phyloP scores from a whole-genome alignment of 2,888 invertebrate species.

The Scrobipalpa costella region DNA sequence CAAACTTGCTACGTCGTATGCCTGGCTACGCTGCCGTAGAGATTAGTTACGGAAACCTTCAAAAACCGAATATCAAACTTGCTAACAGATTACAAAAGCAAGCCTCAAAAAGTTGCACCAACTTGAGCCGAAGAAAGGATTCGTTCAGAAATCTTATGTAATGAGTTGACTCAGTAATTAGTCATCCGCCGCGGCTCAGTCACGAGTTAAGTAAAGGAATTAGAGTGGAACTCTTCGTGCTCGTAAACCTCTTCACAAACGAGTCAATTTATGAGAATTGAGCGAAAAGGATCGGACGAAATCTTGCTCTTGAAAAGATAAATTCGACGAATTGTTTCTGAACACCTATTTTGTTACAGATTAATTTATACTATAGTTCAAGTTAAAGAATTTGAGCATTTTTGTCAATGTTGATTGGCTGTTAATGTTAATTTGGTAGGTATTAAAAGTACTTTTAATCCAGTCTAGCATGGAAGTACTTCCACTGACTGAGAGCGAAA shows the following conservation, averaged over 20 bases:
- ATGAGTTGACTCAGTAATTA: conserved; percentile 29
- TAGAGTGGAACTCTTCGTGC: conserved; percentile 1
- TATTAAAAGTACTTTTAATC: no score
- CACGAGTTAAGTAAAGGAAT: conserved; percentile 16
- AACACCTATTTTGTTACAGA: no score
- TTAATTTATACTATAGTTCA: no score
- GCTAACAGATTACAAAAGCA: not conserved
- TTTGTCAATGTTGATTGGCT: no score
- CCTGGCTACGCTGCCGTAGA: not conserved
- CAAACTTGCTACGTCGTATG: no score
- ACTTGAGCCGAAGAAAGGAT: conserved; percentile 1
- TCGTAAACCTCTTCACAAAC: not conserved
- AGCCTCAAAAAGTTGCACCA: not conserved
- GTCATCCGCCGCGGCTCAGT: conserved; percentile 22
- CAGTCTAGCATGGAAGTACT: no score
- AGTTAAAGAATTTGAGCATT: no score
- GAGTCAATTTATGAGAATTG: conserved; percentile 6
- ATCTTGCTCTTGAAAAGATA: not conserved
- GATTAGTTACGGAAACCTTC: not conserved
- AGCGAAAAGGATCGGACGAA: not conserved
- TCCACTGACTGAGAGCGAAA: no score
- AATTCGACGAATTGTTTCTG: no score
- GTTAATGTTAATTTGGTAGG: no score
- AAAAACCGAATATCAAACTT: not conserved
- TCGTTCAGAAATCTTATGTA: conserved; percentile 25